Evolutionary conservation across 2,797 vertebrate species (phyloP).

Genomic region (Sebastes nivosus): DNA sequence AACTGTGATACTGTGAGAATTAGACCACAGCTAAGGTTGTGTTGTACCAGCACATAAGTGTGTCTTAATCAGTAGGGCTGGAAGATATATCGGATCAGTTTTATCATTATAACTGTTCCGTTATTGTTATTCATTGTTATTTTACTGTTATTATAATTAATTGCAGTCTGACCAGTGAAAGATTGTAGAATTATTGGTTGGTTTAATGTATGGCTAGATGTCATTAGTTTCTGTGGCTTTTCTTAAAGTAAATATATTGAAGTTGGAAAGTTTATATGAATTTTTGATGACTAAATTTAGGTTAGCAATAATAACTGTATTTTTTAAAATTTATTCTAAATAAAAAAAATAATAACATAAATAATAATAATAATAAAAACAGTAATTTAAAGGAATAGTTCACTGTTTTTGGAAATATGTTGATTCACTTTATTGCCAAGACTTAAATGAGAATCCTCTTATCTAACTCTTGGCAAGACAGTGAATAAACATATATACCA

Average conservation of each 20-base stretch:
- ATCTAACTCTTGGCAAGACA: background rate
- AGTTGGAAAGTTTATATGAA: background rate
- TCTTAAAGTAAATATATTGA: background rate
- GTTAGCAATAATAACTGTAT: background rate
- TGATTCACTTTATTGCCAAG: background rate
- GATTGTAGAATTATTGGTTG: no score
- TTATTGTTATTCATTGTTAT: background rate
- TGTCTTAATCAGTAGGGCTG: slow-evolving; percentile 30
- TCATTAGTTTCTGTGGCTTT: background rate
- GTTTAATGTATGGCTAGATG: background rate
- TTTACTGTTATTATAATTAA: background rate
- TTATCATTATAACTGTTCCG: background rate
- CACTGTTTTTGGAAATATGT: background rate
- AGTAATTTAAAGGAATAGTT: background rate
- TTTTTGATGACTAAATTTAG: background rate
- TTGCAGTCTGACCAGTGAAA: background rate
- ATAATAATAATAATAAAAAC: background rate
- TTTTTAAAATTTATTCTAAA: no score
- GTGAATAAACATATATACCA: background rate
- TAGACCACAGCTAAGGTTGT: slow-evolving; percentile 30
- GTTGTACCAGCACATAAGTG: slow-evolving; percentile 39
- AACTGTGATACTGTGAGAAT: slow-evolving; percentile 35
- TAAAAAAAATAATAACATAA: no score
- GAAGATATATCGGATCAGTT: background rate
- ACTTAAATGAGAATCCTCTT: background rate